Percentiles rank a stretch among this genome's conserved stretches.
phyloP scores from a whole-genome alignment of 2,888 invertebrate genomes.

The Gymnoscelis rufifasciata region DNA sequence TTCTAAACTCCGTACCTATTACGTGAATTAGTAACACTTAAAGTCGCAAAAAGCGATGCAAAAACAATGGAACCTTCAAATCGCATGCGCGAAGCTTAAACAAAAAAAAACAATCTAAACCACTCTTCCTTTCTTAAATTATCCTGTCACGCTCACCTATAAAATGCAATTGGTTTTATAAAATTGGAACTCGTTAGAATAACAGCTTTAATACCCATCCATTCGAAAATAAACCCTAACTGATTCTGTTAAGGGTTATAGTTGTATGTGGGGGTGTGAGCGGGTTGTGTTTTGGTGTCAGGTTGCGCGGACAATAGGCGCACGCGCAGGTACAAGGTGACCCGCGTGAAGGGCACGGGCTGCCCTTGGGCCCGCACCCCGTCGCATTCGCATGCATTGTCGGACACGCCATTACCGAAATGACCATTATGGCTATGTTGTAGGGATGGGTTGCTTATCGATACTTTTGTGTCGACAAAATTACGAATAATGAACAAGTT shows the following conservation, averaged over 20 bases:
- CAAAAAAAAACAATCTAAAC: constrained; percentile 43
- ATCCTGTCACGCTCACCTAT: constrained; percentile 78
- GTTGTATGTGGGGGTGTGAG: constrained; percentile 18
- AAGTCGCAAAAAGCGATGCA: constrained; percentile 52
- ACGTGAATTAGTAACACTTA: constrained; percentile 51
- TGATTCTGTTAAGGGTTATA: constrained; percentile 8
- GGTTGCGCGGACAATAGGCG: constrained; percentile 72
- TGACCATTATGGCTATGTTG: constrained; percentile 47
- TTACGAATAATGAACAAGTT: neutral
- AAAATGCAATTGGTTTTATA: constrained; percentile 75
- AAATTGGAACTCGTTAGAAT: constrained; percentile 68
- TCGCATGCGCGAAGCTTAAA: constrained; percentile 48
- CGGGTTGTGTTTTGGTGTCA: constrained; percentile 52
- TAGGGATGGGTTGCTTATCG: constrained; percentile 32
- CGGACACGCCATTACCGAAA: constrained; percentile 68
- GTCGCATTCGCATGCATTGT: constrained; percentile 58
- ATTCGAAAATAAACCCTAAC: constrained; percentile 26
- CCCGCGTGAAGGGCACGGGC: constrained; percentile 71
- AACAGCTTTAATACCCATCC: constrained; percentile 29
- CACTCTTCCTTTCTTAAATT: constrained; percentile 72
- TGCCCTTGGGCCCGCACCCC: constrained; percentile 54
- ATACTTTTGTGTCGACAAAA: constrained; percentile 10
- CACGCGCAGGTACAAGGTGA: constrained; percentile 74
- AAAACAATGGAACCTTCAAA: constrained; percentile 48
- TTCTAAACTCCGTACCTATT: constrained; percentile 41